Evolutionary conservation across 2,113 vertebrate genomes (phyloP), one percentile per base, ranked within the genome.

Genomic region (Aspidoscelis tigris): DNA sequence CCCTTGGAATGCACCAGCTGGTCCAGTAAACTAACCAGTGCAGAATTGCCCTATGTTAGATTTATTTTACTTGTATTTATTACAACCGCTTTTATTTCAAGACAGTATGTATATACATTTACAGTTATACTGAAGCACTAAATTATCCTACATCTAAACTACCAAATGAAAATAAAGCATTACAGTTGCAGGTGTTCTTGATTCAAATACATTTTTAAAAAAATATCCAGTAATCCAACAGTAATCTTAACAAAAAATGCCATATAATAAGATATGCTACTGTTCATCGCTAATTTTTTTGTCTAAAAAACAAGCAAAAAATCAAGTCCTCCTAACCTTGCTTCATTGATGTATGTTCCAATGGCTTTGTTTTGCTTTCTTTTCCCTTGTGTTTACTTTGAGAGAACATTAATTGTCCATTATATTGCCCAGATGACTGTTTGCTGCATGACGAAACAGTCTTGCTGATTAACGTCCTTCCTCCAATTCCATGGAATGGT

Each of bases 361-460:
- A 84, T 44, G 58, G 58, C 7, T 0, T 70, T 81, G 8, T 0
- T 83, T 66, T 72, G 33, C 69, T 68, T 26, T 44, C 47, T 80
- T 68, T 24, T 50, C 68, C 11, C 11, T 39, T 72, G 55, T 88
- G 2, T 72, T 83, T 82, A 22, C 1, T 89, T 21, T 24, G 71
- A 3, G 2, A 66, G 10, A 22, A 18, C 76, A 79, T 77, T 87
- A 6, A 74, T 83, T 84, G 7, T 89, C 80, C 80, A 78, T 83
- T 74, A 69, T 61, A 44, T 58, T 75, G 80, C 22, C 55, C 55
- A 55, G 43, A 43, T 71, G 68, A 24, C 24, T 75, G 3, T 43
- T 80, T 68, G 73, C 1, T 76, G 33, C 80, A 18, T 86, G 85
- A 89, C 73, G 86, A 88, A 85, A 85, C 77, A 83, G 22, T 64